Percentiles rank a stretch among this genome's conserved stretches.
These are phyloP conservation scores for Leucoraja erinaceus DNA, from an alignment of 2,113 vertebrate genomes.

Conservation along the genomic window DNA sequence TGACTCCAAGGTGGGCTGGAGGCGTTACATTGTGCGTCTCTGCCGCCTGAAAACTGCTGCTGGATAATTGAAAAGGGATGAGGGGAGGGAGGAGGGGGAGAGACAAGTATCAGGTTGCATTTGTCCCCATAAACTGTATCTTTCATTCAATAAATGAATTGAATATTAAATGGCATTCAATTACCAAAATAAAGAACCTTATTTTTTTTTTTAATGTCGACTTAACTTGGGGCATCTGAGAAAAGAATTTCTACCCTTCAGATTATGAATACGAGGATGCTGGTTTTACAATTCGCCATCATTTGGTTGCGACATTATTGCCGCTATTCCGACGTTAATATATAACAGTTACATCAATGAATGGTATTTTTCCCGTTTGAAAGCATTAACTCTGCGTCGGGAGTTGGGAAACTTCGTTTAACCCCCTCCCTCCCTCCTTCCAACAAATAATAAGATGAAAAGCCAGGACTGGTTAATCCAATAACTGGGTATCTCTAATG, in stretches of 20 bases:
- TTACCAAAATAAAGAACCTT: too few relatives aligned
- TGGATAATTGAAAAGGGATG: neutral
- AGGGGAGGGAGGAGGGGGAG: too few relatives aligned
- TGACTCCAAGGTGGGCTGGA: neutral
- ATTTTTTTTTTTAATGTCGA: too few relatives aligned
- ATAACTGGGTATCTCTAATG: neutral
- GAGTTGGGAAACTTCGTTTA: neutral
- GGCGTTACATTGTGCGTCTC: neutral
- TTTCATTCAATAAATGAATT: too few relatives aligned
- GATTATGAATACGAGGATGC: neutral
- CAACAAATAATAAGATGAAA: constrained; percentile 9
- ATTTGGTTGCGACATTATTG: constrained; percentile 13
- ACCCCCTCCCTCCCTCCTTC: neutral
- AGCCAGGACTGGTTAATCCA: constrained; percentile 20
- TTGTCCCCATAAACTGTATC: neutral
- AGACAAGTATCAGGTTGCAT: neutral
- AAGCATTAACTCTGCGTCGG: neutral
- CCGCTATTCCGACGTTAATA: neutral
- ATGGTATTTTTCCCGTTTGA: neutral
- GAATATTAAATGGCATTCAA: too few relatives aligned
- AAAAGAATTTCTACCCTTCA: neutral
- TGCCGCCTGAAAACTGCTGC: neutral
- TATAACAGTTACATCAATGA: constrained; percentile 18
- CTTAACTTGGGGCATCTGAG: neutral
- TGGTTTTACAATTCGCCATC: constrained; percentile 15